Evolutionary conservation across 2,113 vertebrate genomes (phyloP).

Genomic region (Cyrtonyx montezumae): DNA sequence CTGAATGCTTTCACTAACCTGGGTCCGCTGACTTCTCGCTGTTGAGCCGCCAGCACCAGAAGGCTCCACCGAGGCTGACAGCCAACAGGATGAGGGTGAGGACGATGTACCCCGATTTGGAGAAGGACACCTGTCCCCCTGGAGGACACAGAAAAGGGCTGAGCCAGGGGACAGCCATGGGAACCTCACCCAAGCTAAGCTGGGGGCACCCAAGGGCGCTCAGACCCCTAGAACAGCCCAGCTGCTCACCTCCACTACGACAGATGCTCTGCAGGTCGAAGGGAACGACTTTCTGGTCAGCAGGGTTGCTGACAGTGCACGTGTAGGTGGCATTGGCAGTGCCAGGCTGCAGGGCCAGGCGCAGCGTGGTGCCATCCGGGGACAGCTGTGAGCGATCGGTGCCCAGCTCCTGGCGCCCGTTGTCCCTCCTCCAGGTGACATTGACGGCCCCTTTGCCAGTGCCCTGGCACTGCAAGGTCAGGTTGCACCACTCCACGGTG

Average conservation of each 20-base stretch:
- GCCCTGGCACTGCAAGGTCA: conserved; percentile 36
- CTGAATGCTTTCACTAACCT: neutral
- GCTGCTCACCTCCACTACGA: neutral
- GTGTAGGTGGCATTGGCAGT: neutral
- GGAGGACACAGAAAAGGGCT: neutral
- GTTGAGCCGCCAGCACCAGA: conserved; percentile 45
- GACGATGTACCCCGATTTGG: conserved; percentile 19
- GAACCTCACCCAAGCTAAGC: neutral
- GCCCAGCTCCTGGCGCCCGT: neutral
- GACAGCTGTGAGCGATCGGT: neutral
- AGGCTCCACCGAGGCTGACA: neutral
- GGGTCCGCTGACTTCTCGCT: neutral
- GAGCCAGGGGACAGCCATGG: neutral
- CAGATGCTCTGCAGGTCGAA: conserved; percentile 27
- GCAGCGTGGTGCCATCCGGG: neutral
- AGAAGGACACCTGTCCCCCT: neutral
- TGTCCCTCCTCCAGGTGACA: conserved; percentile 30
- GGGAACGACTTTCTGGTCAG: neutral
- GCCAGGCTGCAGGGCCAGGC: neutral
- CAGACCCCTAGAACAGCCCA: neutral
- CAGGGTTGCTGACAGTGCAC: conserved; percentile 54
- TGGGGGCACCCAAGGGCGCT: neutral
- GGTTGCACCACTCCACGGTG: conserved; percentile 7
- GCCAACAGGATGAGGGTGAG: conserved; percentile 35
- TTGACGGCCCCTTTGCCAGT: neutral